Evolutionary conservation across 2,888 invertebrate species (phyloP).

Genomic region (Ormyrus labotus): DNA sequence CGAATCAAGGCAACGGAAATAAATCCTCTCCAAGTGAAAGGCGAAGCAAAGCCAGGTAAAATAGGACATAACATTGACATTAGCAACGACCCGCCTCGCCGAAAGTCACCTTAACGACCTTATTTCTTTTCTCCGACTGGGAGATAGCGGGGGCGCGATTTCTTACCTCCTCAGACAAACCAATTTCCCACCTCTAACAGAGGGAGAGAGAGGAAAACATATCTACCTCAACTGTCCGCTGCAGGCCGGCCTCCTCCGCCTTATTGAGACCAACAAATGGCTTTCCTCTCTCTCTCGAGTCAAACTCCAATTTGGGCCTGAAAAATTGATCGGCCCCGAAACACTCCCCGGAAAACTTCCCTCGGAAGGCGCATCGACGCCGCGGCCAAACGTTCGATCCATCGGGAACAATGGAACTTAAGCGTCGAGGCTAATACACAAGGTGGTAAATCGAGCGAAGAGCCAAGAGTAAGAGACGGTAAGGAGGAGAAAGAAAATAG

Average conservation of each 20-base stretch:
- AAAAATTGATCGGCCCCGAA: conserved; percentile 32
- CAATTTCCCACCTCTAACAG: background rate
- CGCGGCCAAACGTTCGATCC: no score
- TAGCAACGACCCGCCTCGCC: no score
- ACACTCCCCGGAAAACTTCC: background rate
- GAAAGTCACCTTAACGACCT: no score
- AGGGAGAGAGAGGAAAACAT: background rate
- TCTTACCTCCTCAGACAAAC: background rate
- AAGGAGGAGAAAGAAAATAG: background rate
- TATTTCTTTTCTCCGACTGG: no score
- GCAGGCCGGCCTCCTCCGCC: no score
- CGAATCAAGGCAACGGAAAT: no score
- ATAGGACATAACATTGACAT: no score
- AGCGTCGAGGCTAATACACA: background rate
- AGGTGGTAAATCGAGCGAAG: background rate
- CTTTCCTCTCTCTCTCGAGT: no score
- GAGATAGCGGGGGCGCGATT: background rate
- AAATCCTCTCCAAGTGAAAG: no score
- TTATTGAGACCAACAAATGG: no score
- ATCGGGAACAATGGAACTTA: background rate
- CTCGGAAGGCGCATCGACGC: background rate
- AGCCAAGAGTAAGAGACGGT: background rate
- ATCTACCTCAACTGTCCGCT: no score
- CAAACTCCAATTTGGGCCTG: background rate
- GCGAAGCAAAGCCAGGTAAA: no score